Percentiles rank a stretch among this genome's conserved stretches.
phyloP scores from a whole-genome alignment of 2,797 vertebrate genomes.

The Anisognathus igniventris region DNA sequence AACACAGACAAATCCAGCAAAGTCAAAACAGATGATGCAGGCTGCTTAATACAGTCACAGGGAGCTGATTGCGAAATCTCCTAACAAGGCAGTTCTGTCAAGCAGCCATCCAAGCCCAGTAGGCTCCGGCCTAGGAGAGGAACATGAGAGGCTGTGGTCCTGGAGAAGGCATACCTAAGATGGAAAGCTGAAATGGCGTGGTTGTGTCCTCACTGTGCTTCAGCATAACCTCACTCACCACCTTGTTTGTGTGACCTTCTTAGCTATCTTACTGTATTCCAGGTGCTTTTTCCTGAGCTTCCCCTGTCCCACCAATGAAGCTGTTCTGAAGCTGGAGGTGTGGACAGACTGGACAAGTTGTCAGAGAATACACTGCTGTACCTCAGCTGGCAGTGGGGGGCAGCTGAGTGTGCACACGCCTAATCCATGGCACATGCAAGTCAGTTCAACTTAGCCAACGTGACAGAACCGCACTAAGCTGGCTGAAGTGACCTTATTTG shows the following conservation, averaged over 20 bases:
- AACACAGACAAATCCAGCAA: conserved; percentile 66
- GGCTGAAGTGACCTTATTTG: conserved; percentile 44
- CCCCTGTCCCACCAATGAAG: neutral
- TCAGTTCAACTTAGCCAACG: neutral
- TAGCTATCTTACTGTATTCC: neutral
- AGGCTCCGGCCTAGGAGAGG: conserved; percentile 24
- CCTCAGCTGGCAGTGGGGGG: neutral
- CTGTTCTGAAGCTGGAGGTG: neutral
- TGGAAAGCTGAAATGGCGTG: neutral
- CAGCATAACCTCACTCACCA: neutral
- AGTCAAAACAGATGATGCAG: conserved; percentile 67
- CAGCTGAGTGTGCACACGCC: neutral
- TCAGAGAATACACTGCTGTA: neutral
- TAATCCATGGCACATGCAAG: conserved; percentile 40
- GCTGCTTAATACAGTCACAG: conserved; percentile 50
- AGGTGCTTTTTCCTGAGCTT: neutral
- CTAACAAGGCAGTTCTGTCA: conserved; percentile 39
- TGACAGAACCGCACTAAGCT: neutral
- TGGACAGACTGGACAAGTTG: neutral
- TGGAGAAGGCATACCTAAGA: neutral
- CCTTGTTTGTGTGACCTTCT: neutral
- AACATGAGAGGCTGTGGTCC: neutral
- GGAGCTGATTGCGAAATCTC: conserved; percentile 56
- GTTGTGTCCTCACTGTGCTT: neutral
- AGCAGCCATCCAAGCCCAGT: conserved; percentile 41